Conservation (phyloP, 1,140 invertebrate genomes). For the Sycophila sp. region DNA sequence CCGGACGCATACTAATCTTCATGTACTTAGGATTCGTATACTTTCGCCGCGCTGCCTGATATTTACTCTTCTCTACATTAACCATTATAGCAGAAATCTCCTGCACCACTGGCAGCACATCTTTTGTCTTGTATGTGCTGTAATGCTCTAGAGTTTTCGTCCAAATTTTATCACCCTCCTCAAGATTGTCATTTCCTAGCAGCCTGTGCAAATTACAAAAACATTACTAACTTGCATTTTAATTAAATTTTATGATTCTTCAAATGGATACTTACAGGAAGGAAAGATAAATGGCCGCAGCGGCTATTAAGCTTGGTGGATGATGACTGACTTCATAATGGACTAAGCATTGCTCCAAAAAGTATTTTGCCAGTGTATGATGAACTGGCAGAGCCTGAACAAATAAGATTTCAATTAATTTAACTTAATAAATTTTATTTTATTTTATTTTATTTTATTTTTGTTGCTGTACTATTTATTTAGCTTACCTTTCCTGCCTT, state of each 20-base stretch:
- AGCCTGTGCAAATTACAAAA: slow-evolving; percentile 43
- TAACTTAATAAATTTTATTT: slow-evolving; percentile 13
- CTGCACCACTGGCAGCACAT: slow-evolving; percentile 70
- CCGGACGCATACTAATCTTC: slow-evolving; percentile 70
- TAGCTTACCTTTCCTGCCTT: slow-evolving; percentile 75
- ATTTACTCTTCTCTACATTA: slow-evolving; percentile 70
- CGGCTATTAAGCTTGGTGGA: slow-evolving; percentile 83
- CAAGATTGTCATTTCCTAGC: slow-evolving; percentile 55
- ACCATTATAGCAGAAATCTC: slow-evolving; percentile 70
- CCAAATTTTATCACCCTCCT: slow-evolving; percentile 65
- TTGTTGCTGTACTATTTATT: background rate
- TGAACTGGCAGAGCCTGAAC: slow-evolving; percentile 70
- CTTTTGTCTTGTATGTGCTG: slow-evolving; percentile 69
- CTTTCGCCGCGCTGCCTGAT: slow-evolving; percentile 72
- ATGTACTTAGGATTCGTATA: slow-evolving; percentile 70
- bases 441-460: background rate
- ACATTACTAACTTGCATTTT: background rate
- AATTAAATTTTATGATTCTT: background rate
- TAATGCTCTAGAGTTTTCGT: slow-evolving; percentile 72
- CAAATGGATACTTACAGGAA: slow-evolving; percentile 66
- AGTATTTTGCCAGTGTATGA: slow-evolving; percentile 92
- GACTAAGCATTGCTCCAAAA: slow-evolving; percentile 86
- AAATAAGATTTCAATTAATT: slow-evolving; percentile 14
- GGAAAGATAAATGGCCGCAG: slow-evolving; percentile 78
- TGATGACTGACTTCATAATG: slow-evolving; percentile 86